These are phyloP conservation scores for Tiaroga cobitis DNA, from an alignment of 2,797 vertebrate genomes.

Conservation along the genomic window DNA sequence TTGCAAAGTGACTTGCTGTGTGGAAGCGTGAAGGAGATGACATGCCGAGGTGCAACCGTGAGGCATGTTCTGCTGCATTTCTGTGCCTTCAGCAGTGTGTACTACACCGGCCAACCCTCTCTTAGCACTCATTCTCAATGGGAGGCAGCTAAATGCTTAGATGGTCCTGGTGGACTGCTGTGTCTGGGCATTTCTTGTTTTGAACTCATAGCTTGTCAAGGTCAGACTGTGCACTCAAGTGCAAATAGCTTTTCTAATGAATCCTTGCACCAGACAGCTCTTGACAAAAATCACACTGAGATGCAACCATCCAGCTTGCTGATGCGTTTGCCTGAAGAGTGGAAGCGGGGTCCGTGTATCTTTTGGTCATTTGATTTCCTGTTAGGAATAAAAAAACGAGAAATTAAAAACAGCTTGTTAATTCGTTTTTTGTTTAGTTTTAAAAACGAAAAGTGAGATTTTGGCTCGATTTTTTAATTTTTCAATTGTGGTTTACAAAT, in stretches of 20 bases:
- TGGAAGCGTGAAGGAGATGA: background rate
- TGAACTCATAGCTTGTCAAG: conserved; percentile 18
- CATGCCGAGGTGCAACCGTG: background rate
- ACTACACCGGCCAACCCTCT: conserved; percentile 3
- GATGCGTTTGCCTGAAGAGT: background rate
- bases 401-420: no score
- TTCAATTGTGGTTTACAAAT: no score
- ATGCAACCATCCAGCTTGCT: background rate
- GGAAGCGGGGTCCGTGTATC: no score
- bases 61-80: conserved; percentile 10
- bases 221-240: conserved; percentile 29
- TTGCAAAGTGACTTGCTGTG: background rate
- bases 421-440: no score
- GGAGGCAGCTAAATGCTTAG: conserved; percentile 28
- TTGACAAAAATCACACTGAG: conserved; percentile 31
- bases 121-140: conserved; percentile 12
- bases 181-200: conserved; percentile 8
- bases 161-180: conserved; percentile 23
- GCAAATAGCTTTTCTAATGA: conserved; percentile 34
- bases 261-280: background rate
- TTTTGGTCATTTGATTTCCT: no score
- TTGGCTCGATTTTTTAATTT: no score
- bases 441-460: no score
- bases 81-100: conserved; percentile 13
- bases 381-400: no score